Evolutionary conservation across 2,113 vertebrate species (phyloP).

Genomic region (Spilogale gracilis): DNA sequence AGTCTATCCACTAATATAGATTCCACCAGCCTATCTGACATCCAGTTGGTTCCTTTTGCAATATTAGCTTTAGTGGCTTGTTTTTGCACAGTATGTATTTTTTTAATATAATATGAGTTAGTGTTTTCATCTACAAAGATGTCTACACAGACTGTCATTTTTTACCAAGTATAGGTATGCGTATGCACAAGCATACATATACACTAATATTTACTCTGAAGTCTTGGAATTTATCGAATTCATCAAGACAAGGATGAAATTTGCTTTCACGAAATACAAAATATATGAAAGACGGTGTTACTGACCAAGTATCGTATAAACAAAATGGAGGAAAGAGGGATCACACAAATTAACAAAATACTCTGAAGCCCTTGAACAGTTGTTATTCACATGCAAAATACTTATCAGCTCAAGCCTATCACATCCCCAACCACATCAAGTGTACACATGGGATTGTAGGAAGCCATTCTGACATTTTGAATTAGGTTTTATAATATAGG

Average conservation of each 20-base stretch:
- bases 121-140: background rate
- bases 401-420: background rate
- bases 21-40: background rate
- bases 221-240: background rate
- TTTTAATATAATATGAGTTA: background rate
- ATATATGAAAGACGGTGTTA: background rate
- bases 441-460: background rate
- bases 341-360: background rate
- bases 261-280: background rate
- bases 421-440: background rate
- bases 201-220: background rate
- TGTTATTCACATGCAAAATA: background rate
- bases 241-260: background rate
- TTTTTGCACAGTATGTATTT: background rate
- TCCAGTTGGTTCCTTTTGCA: background rate
- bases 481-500: background rate
- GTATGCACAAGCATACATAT: background rate
- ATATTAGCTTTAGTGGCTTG: background rate
- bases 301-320: background rate
- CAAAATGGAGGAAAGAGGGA: background rate
- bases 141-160: background rate
- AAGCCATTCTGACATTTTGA: background rate
- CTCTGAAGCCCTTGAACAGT: background rate
- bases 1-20: background rate
- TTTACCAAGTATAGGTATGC: background rate